Evolutionary conservation across 2,797 vertebrate genomes (phyloP).

Genomic region (Botia almorhae): DNA sequence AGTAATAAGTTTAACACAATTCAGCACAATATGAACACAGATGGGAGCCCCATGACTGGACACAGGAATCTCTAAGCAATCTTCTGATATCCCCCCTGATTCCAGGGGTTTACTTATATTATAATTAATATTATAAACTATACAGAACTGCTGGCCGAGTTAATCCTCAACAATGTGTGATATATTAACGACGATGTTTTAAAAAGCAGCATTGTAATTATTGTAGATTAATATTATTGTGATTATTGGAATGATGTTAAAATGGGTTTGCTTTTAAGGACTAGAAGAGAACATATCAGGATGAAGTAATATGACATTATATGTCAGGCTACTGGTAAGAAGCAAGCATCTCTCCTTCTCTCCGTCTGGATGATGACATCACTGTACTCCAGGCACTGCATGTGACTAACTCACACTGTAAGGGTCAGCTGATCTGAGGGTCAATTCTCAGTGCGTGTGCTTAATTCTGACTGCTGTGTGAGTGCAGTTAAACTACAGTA

Average conservation of each 20-base stretch:
- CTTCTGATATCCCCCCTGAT: background rate
- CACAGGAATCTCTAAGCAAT: background rate
- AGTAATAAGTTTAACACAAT: background rate
- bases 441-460: background rate
- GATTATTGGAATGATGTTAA: too few relatives aligned
- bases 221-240: too few relatives aligned
- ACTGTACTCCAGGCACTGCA: conserved; percentile 20
- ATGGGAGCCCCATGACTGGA: background rate
- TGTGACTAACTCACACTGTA: conserved; percentile 21
- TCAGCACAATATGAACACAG: background rate
- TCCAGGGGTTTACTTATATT: background rate
- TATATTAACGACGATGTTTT: too few relatives aligned
- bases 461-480: background rate
- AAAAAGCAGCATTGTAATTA: too few relatives aligned
- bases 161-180: too few relatives aligned
- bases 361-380: conserved; percentile 38
- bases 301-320: conserved; percentile 28
- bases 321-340: background rate
- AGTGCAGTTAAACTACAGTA: background rate
- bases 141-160: background rate
- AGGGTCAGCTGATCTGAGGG: conserved; percentile 49
- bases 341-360: conserved; percentile 4
- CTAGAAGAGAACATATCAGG: background rate
- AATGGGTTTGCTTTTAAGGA: background rate
- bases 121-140: background rate